Percentiles rank a stretch among this genome's conserved stretches.
phyloP scores from a whole-genome alignment of 1,140 invertebrate genomes.

The Anastatus disparis region DNA sequence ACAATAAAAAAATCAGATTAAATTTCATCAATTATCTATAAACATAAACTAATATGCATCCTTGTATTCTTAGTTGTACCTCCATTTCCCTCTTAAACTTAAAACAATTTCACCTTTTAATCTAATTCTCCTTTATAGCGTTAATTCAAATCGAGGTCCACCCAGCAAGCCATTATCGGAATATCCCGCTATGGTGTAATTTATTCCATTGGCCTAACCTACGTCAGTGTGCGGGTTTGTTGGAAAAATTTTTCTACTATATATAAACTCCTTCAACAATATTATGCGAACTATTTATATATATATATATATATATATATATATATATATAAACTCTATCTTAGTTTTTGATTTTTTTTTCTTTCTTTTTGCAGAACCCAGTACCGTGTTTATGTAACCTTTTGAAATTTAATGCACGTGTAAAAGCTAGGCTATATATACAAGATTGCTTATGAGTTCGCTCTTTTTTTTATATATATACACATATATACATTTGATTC shows the following conservation, averaged over 20 bases:
- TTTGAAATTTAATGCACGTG: background rate
- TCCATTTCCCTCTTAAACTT: too few species aligned
- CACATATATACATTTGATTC: too few species aligned
- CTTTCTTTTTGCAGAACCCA: background rate
- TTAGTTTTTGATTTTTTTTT: background rate
- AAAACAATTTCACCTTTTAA: too few species aligned
- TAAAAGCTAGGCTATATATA: too few species aligned
- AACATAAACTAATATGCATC: too few species aligned
- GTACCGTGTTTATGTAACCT: background rate
- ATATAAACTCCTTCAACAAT: background rate
- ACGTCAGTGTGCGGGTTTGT: background rate
- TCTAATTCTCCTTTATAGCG: too few species aligned
- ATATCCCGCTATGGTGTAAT: conserved; percentile 47
- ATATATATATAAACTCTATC: background rate
- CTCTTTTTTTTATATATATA: too few species aligned
- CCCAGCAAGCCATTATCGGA: conserved; percentile 47
- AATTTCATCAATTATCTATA: too few species aligned
- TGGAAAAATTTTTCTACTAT: background rate
- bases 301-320: background rate
- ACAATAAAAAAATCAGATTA: too few species aligned
- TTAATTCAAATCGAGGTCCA: conserved; percentile 45
- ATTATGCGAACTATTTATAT: background rate
- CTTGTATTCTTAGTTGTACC: too few species aligned
- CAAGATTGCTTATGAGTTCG: too few species aligned
- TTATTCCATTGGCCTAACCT: conserved; percentile 29